Evolutionary conservation across 2,888 invertebrate species (phyloP), one percentile per base, ranked within the genome.

Genomic region (Pteria penguin): DNA sequence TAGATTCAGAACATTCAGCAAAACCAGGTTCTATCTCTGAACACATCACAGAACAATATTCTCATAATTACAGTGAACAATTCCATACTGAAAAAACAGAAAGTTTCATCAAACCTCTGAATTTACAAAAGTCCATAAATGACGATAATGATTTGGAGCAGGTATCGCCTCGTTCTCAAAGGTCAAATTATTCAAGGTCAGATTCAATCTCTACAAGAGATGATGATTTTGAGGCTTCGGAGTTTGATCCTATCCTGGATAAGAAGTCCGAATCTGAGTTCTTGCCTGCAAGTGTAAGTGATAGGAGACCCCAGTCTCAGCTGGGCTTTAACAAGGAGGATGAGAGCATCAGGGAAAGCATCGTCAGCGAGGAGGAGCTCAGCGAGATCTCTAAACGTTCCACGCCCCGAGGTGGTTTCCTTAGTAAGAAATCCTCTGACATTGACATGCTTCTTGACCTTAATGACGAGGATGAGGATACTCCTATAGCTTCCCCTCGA

Each of bases 181-280:
- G 76, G 1, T 77, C 79, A 24, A 45, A 45, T 45, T 71, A 73
- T 29, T 78, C 80, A 1, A 76, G 72, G 63, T 72, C 81, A 32
- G 79, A 79, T n/a, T 88, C 88, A 2, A 24, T 88, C 22, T 87
- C 88, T 27, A 88, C 87, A 77, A 83, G 78, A 22, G 73, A 76
- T 36, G 82, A 82, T 75, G 87, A 86, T 58, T 79, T n/a, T 24
- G 78, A 26, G 52, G 75, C 61, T 27, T 75, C 78, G 81, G 68
- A 78, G 79, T 69, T 72, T 81, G 52, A 22, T 74, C 57, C 78
- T 8, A 79, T 81, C 27, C 55, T 76, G 18, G 72, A 70, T 33
- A 80, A 77, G n/a, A 69, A 72, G 14, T 81, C 78, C 29, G 83
- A 83, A 57, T 82, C 83, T 1, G 88, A 87, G 66, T 79, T 54